Percentiles rank a stretch among this genome's conserved stretches.
These are phyloP conservation scores for Marronus borbonicus DNA, from an alignment of 2,888 invertebrate species.

Conservation along the genomic window DNA sequence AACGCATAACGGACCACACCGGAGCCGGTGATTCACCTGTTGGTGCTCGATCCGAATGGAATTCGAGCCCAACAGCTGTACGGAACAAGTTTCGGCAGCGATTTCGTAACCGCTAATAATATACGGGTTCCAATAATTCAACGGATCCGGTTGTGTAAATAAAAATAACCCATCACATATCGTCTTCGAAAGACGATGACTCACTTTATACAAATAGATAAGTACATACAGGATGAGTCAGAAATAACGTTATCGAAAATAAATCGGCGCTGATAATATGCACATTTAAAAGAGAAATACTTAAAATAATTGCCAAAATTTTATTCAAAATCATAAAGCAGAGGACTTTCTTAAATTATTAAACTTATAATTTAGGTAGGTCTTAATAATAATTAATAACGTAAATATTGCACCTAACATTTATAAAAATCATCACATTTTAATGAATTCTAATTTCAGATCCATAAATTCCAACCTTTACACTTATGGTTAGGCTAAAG, in stretches of 20 bases:
- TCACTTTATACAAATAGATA: neutral
- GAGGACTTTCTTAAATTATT: no score
- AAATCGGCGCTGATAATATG: neutral
- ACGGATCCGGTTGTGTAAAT: neutral
- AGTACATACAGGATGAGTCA: neutral
- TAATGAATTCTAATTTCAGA: no score
- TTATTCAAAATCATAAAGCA: no score
- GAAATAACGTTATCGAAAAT: neutral
- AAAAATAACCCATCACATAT: neutral
- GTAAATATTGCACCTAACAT: no score
- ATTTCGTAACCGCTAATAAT: constrained; percentile 12
- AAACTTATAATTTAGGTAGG: no score
- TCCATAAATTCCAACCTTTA: no score
- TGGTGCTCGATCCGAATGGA: neutral
- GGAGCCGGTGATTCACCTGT: constrained; percentile 4
- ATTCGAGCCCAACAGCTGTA: constrained; percentile 20
- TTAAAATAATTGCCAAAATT: no score
- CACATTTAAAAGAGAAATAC: neutral
- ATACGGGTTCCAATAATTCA: neutral
- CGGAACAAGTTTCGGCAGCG: constrained; percentile 28
- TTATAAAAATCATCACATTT: no score
- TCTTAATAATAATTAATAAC: no score
- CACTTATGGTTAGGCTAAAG: no score
- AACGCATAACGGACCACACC: constrained; percentile 11
- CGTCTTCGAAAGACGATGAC: neutral